Base-by-base conservation (phyloP, 2,888 invertebrate species). In the Melanophora roralis region DNA sequence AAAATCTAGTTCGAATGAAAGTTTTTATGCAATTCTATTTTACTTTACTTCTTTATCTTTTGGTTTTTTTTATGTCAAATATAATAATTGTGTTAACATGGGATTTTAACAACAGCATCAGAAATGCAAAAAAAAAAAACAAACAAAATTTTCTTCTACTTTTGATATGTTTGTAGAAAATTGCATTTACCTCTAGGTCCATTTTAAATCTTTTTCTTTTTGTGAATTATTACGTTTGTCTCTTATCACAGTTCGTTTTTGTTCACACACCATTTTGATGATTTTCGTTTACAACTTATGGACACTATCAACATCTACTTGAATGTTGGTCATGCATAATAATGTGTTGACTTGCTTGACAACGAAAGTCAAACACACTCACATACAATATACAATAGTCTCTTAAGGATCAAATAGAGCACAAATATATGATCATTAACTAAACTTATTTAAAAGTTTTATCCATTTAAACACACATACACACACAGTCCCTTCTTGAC, bases 141-240 rank as follows among this genome's bases (percentile, higher is more conserved):
- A 43, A 23, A 34, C 36, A 60, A n/a, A 45, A 68, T 57, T n/a
- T 27, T 27, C 27, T 27, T 27, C 43, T 19, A 45, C 21, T 53
- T 19, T 40, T 67, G 74, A 60, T 21, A n/a, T n/a, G n/a, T n/a
- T n/a, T n/a, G n/a, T n/a, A 34, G 73, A 82, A 79, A 78, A 75
- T 79, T 81, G 74, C 82, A 75, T 79, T 75, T 81, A 47, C 55
- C 65, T 59, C 40, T 34, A 43, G 38, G 19, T 51, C 4, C 36
- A 14, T 62, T 23, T 40, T 27, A 27, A n/a, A n/a, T 40, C 51
- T 34, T 57, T 49, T 51, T 16, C 5, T 80, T 36, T 47, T 75
- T 81, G 71, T 75, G 64, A 81, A 85, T 83, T 86, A 84, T 85
- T 85, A 83, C 82, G 76, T 83, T 74, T 84, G 72, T 85, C 82